Evolutionary conservation across 37 sponge, comb jelly and placozoan genomes (phyloP).

Genomic region (Crambe crambe): DNA sequence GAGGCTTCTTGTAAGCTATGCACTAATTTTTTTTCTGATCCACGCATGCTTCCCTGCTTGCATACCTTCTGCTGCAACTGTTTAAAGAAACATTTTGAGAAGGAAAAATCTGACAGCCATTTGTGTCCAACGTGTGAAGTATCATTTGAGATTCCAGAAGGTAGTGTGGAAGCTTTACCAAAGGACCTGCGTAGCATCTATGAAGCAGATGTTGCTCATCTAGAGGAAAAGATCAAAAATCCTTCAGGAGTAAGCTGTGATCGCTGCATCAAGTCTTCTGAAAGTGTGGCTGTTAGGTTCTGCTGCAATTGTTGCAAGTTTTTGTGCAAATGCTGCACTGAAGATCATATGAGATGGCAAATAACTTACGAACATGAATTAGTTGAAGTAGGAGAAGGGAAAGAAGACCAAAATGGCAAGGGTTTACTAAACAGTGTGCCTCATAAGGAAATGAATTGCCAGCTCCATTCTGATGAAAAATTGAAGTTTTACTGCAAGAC

Average conservation of each 20-base stretch:
- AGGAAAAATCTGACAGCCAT: not conserved
- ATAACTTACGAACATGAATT: constrained; percentile 36
- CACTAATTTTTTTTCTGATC: constrained; percentile 37
- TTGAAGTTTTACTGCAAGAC: constrained; percentile 50
- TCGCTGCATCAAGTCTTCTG: constrained; percentile 23
- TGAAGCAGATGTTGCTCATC: constrained; percentile 37
- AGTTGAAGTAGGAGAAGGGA: constrained; percentile 6
- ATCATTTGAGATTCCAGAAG: not conserved
- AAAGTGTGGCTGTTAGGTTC: constrained; percentile 37
- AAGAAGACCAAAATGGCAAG: not conserved
- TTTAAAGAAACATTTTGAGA: constrained; percentile 14
- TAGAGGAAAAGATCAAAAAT: constrained; percentile 23
- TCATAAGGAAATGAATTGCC: constrained; percentile 20
- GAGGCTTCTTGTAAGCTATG: constrained; percentile 18
- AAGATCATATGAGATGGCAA: constrained; percentile 27
- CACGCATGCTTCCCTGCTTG: constrained; percentile 48
- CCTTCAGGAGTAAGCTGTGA: constrained; percentile 24
- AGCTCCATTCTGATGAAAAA: constrained; percentile 22
- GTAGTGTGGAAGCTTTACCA: constrained; percentile 20
- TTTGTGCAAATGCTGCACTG: constrained; percentile 37
- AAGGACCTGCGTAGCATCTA: constrained; percentile 17
- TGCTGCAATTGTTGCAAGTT: constrained; percentile 48
- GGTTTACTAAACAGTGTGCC: not conserved
- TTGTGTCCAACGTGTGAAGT: constrained; percentile 44
- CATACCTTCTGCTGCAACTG: constrained; percentile 60